Base-by-base conservation (phyloP, 2,888 invertebrate genomes). In the Caenorhabditis drosophilae region DNA sequence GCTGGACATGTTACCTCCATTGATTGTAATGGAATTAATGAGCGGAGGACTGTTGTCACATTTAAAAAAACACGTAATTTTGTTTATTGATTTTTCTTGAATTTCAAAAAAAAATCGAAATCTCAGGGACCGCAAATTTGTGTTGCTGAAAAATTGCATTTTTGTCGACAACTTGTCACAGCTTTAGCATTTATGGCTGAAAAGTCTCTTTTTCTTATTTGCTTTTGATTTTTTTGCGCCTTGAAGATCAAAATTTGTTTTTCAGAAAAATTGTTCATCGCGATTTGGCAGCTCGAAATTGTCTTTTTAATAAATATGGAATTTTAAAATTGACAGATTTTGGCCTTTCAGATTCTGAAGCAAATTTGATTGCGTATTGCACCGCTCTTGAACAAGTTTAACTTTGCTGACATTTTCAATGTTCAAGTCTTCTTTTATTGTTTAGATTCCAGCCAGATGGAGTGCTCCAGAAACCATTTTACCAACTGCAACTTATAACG, bases 241-340 rank as follows among this genome's bases (percentile, higher is more conserved):
- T n/a, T 15, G 4, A 4, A 25, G 3, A n/a, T 45, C 12, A 26
- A 23, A 6, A 25, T n/a, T 42, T 2, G 40, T 16, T 22, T 42
- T 55, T 50, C 40, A 64, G 55, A 44, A 38, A 40, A 27, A 44
- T 58, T 7, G 70, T 70, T 0, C 70, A 70, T 53, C 53, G 70
- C 2, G 70, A 70, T 41, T 15, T 70, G 36, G 67, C 70, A 0
- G 58, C 67, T 7, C 36, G 70, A 55, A 70, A 70, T 52, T 55
- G 40, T 6, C 31, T 64, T 2, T 51, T 64, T 51, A 64, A 38
- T n/a, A 36, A 35, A 12, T 55, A 55, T 41, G 64, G 64, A 15
- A 58, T 64, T 22, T 25, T 64, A 22, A 64, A 64, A 48, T 7
- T 64, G 1, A 22, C 58, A 0, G 64, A 64, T 40, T 58, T 64